Evolutionary conservation across 2,888 invertebrate species (phyloP).

Genomic region (Latheticus oryzae): DNA sequence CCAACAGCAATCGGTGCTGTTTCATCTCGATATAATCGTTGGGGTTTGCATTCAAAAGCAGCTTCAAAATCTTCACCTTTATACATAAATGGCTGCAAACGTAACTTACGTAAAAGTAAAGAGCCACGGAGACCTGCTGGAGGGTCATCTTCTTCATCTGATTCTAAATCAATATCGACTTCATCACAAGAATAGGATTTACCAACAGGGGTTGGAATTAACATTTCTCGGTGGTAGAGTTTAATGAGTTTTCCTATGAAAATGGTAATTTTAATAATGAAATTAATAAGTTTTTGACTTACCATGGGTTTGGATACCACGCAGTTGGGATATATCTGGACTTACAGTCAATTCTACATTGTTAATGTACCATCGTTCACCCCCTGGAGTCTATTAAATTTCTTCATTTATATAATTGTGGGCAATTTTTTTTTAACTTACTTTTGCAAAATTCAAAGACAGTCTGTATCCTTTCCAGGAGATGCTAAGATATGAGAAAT

Average conservation of each 20-base stretch:
- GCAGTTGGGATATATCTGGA: slow-evolving; percentile 60
- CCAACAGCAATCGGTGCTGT: slow-evolving; percentile 88
- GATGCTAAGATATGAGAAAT: slow-evolving; percentile 77
- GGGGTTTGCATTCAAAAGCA: slow-evolving; percentile 74
- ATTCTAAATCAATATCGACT: slow-evolving; percentile 72
- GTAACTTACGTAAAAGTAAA: slow-evolving; percentile 57
- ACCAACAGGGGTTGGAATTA: slow-evolving; percentile 89
- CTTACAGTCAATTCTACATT: slow-evolving; percentile 82
- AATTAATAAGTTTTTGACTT: too few relatives aligned
- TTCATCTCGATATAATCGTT: slow-evolving; percentile 76
- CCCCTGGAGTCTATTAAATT: slow-evolving; percentile 81
- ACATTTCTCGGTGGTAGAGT: slow-evolving; percentile 68
- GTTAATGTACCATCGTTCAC: slow-evolving; percentile 89
- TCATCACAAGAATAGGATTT: slow-evolving; percentile 85
- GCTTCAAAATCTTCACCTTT: slow-evolving; percentile 79
- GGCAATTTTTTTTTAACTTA: slow-evolving; percentile 55
- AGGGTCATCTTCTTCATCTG: slow-evolving; percentile 61
- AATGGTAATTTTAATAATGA: too few relatives aligned
- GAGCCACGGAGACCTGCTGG: slow-evolving; percentile 60
- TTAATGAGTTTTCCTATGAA: slow-evolving; percentile 59
- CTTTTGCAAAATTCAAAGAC: slow-evolving; percentile 84
- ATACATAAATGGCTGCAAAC: slow-evolving; percentile 89
- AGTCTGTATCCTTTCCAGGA: slow-evolving; percentile 82
- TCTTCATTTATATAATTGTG: not conserved
- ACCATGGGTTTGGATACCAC: slow-evolving; percentile 60